phyloP scores from a whole-genome alignment of 2,888 invertebrate genomes.

The Sphaeridia pumilis region DNA sequence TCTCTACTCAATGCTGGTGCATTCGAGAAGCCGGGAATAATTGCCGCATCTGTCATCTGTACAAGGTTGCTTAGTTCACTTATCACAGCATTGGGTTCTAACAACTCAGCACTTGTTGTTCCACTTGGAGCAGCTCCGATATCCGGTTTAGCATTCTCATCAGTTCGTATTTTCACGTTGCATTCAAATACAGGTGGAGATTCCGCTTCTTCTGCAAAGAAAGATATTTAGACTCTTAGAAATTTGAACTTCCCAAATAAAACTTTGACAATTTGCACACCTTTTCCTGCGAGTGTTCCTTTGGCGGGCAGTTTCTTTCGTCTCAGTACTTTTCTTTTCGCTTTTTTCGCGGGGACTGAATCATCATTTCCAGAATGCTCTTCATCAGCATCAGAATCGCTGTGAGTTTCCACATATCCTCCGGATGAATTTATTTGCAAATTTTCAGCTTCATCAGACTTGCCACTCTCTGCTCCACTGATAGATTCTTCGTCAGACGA shows the following conservation, averaged over 20 bases:
- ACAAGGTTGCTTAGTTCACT: conserved; percentile 44
- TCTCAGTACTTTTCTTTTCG: conserved; percentile 39
- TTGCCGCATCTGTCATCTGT: conserved; percentile 39
- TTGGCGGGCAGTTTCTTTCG: too few species aligned
- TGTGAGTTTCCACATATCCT: conserved; percentile 33
- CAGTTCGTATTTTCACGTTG: conserved; percentile 8
- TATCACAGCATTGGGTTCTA: conserved; percentile 40
- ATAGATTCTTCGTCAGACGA: conserved; percentile 32
- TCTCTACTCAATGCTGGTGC: conserved; percentile 20
- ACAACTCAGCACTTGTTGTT: conserved; percentile 2
- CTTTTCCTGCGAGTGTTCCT: conserved; percentile 53
- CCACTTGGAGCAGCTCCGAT: neutral
- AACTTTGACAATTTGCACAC: conserved; percentile 37
- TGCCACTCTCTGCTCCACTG: conserved; percentile 25
- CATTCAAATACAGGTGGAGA: conserved; percentile 8
- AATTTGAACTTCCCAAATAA: neutral
- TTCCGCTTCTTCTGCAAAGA: neutral
- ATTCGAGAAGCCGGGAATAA: conserved; percentile 34
- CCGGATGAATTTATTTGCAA: conserved; percentile 26
- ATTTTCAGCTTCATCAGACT: conserved; percentile 26
- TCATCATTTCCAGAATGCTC: conserved; percentile 42
- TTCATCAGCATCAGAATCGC: conserved; percentile 42
- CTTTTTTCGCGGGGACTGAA: conserved; percentile 24
- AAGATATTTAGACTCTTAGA: neutral
- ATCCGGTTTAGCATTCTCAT: too few species aligned